A percentile compares a stretch with the other conserved stretches of the same genome.
These are phyloP conservation scores for Atta texana DNA, from an alignment of 1,140 invertebrate species.

Conservation along the genomic window DNA sequence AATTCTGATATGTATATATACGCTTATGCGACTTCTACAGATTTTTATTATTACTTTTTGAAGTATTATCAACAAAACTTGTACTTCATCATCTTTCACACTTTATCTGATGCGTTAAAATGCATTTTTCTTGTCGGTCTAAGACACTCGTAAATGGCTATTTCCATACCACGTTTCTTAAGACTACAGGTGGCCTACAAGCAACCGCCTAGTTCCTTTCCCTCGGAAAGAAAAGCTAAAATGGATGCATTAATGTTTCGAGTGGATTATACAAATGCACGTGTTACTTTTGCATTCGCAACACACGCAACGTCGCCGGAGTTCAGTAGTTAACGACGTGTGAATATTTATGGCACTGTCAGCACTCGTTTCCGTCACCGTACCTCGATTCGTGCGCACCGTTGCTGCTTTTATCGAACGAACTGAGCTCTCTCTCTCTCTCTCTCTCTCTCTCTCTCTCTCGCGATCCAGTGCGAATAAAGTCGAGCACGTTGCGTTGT, in stretches of 20 bases:
- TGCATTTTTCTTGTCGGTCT: background rate
- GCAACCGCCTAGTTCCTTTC: background rate
- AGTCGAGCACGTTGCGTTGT: conserved; percentile 7
- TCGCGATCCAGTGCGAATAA: conserved; percentile 41
- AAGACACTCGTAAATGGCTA: background rate
- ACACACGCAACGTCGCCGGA: conserved; percentile 57
- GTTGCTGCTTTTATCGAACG: conserved; percentile 53
- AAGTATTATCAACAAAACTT: no score
- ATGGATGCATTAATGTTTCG: conserved; percentile 54
- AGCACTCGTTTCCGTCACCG: conserved; percentile 60
- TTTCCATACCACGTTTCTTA: background rate
- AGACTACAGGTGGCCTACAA: background rate
- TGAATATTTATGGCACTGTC: conserved; percentile 65
- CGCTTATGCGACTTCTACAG: background rate
- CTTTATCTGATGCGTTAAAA: background rate
- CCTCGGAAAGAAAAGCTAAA: conserved; percentile 18
- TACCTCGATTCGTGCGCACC: conserved; percentile 48
- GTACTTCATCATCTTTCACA: background rate
- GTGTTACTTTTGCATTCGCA: conserved; percentile 48
- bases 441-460: conserved; percentile 8
- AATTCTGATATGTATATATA: background rate
- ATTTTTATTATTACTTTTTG: background rate
- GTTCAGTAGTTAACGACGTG: conserved; percentile 59
- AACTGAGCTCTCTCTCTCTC: conserved; percentile 10
- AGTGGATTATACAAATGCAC: conserved; percentile 52